Evolutionary conservation across 2,797 vertebrate species (phyloP), one percentile per base, ranked within the genome.

Genomic region (Pangasius larnaudii): DNA sequence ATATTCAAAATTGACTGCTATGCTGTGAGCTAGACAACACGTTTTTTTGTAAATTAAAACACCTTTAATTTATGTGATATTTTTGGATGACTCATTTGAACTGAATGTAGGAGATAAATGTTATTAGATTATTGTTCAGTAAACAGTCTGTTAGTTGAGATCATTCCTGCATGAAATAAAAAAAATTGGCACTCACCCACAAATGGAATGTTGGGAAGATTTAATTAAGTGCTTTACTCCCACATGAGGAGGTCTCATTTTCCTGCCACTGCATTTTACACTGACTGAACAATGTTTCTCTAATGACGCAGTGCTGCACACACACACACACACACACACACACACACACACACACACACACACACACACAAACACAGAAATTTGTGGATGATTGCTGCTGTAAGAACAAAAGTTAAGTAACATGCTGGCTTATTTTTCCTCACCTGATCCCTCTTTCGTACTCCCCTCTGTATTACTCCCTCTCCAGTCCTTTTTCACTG

Each of bases 161-260:
- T 61, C 56, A 86, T 87, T 84, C 51, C 71, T 84, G 59, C 79
- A 16, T 84, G 61, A 86, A 83, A 77, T 86, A 86, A 84, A 89
- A 89, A 67, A 78, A 63, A 67, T 83, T 86, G 78, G 56, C 51
- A 11, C 67, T 84, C 87, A 36, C 75, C 83, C 87, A 81, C 83
- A 85, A 85, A 88, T 72, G 75, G 84, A 51, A 85, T 88, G 42
- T 72, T 82, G 49, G 71, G 71, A 84, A 77, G 88, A 77, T 89
- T 86, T 86, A 86, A 89, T 89, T 82, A 86, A 86, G 79, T 89
- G 79, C 81, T 86, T 86, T 86, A 86, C 85, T 86, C 85, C 85
- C 79, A 86, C 85, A 77, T 89, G 80, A 84, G 30, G 42, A 78
- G 79, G 69, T 84, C 85, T 65, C 84, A 82, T 83, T 86, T 83